Conservation (phyloP, 2,888 invertebrate species). For the Tenthredo distinguenda region DNA sequence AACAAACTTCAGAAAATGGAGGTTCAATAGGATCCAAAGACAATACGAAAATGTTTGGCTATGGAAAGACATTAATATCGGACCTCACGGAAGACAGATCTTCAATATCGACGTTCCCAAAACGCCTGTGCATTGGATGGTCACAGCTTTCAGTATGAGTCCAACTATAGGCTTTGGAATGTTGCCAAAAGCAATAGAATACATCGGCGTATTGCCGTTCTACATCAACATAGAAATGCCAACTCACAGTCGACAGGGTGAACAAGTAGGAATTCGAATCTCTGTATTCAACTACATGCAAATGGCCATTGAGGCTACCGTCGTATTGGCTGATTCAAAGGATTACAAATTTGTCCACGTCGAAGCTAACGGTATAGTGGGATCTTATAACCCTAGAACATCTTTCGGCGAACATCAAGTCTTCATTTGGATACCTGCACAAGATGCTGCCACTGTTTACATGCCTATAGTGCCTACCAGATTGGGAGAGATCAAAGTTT, state of each 20-base stretch:
- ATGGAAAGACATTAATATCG: conserved; percentile 96
- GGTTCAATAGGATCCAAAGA: conserved; percentile 93
- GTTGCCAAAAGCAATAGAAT: conserved; percentile 89
- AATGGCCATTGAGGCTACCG: conserved; percentile 90
- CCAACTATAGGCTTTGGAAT: conserved; percentile 93
- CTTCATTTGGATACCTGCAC: conserved; percentile 91
- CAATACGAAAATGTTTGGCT: conserved; percentile 98
- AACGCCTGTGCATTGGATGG: conserved; percentile 94
- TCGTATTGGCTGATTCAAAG: conserved; percentile 90
- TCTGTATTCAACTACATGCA: conserved; percentile 97
- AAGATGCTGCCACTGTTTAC: conserved; percentile 91
- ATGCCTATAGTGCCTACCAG: conserved; percentile 93
- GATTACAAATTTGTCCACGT: conserved; percentile 96
- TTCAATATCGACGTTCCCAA: conserved; percentile 93
- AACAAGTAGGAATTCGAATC: conserved; percentile 95
- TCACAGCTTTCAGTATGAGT: conserved; percentile 95
- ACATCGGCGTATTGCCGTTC: conserved; percentile 94
- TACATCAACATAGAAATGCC: conserved; percentile 98
- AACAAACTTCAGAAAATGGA: conserved; percentile 87
- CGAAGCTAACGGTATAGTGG: conserved; percentile 90
- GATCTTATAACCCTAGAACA: conserved; percentile 94
- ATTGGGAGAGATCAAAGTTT: conserved; percentile 87
- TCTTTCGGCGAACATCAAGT: conserved; percentile 97
- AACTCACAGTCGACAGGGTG: conserved; percentile 89
- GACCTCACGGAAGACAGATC: conserved; percentile 93